phyloP scores from a whole-genome alignment of 2,113 vertebrate species.

The Glareola pratincola region DNA sequence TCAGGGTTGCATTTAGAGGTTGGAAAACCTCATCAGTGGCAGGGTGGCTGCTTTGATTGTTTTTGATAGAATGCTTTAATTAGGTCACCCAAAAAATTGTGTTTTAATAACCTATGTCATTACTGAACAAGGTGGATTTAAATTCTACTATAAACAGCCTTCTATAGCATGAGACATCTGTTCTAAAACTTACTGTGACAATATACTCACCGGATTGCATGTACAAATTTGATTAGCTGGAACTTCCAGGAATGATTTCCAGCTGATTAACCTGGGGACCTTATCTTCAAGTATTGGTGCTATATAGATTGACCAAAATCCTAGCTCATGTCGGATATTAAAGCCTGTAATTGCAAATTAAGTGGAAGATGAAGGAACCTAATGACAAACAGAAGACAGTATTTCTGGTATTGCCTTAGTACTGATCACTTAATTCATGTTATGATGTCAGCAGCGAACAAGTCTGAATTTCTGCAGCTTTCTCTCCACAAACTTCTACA shows the following conservation, averaged over 20 bases:
- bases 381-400: constrained; percentile 52
- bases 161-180: constrained; percentile 64
- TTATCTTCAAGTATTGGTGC: constrained; percentile 67
- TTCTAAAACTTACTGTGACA: constrained; percentile 67
- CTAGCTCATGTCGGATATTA: constrained; percentile 66
- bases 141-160: constrained; percentile 61
- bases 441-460: constrained; percentile 5
- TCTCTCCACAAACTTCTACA: constrained; percentile 10
- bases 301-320: constrained; percentile 71
- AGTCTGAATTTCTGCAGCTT: constrained; percentile 10
- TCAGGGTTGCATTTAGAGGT: background rate
- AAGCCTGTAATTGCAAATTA: constrained; percentile 68
- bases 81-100: constrained; percentile 58
- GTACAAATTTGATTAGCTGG: constrained; percentile 74
- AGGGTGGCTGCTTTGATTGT: constrained; percentile 35
- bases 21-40: constrained; percentile 34
- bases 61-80: constrained; percentile 70
- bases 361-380: constrained; percentile 65
- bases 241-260: constrained; percentile 75
- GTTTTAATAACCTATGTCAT: constrained; percentile 68
- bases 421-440: constrained; percentile 36
- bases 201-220: constrained; percentile 54
- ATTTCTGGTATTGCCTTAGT: constrained; percentile 60
- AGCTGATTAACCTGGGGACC: constrained; percentile 71
- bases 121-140: constrained; percentile 54